Evolutionary conservation across 2,888 invertebrate species (phyloP).

Genomic region (Tachina grossa): DNA sequence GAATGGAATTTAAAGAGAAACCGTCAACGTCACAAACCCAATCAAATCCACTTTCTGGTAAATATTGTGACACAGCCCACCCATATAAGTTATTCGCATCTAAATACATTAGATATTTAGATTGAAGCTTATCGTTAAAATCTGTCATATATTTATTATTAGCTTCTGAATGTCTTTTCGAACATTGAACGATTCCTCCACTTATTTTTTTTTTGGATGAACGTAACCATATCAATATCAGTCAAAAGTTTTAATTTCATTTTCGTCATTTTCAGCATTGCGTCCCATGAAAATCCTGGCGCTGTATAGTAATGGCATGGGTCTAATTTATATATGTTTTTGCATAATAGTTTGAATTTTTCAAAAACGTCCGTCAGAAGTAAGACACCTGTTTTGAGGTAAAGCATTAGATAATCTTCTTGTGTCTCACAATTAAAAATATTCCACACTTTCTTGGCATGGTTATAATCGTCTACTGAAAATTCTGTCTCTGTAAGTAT

Average conservation of each 20-base stretch:
- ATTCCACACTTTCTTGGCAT: neutral
- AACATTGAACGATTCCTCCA: neutral
- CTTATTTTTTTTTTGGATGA: neutral
- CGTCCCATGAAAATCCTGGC: neutral
- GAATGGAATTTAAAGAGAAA: no score
- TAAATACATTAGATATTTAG: no score
- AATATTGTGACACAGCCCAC: no score
- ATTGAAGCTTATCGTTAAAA: no score
- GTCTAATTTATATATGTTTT: neutral
- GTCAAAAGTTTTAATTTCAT: neutral
- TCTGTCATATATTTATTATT: no score
- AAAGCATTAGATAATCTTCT: neutral
- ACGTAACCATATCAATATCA: neutral
- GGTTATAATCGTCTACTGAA: neutral
- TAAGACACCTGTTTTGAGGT: neutral
- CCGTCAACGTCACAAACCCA: no score
- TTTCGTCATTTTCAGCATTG: neutral
- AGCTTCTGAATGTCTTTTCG: neutral
- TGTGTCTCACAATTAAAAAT: neutral
- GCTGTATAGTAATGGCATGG: neutral
- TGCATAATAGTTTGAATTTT: neutral
- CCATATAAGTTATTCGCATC: no score
- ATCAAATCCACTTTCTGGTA: no score
- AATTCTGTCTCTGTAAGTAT: neutral
- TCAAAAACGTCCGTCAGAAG: neutral